Evolutionary conservation across 2,888 invertebrate species (phyloP).

Genomic region (Orthosia cruda): DNA sequence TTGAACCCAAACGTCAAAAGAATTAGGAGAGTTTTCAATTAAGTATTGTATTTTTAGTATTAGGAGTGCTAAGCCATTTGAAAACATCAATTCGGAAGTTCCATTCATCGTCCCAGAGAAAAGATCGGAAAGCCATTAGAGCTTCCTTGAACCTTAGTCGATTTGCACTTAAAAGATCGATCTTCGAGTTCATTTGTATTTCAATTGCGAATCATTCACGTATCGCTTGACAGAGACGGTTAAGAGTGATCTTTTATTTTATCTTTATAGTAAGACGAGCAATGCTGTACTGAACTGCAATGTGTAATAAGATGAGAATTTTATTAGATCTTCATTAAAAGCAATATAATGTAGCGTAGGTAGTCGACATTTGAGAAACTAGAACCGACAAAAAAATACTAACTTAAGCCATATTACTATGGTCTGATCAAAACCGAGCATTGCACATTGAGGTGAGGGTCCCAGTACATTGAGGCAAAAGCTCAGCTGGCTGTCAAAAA

Average conservation of each 20-base stretch:
- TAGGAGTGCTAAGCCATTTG: background rate
- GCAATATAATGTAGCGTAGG: too few relatives aligned
- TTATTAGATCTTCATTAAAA: background rate
- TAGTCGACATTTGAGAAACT: background rate
- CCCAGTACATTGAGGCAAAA: too few relatives aligned
- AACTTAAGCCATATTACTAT: background rate
- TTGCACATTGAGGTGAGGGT: too few relatives aligned
- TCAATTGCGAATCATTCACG: constrained; percentile 26
- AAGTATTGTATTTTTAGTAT: background rate
- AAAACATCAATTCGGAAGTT: background rate
- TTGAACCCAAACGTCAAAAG: background rate
- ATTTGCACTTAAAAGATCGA: constrained; percentile 36
- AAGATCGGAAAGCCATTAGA: constrained; percentile 16
- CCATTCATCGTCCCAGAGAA: background rate
- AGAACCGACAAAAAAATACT: background rate
- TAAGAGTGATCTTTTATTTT: constrained; percentile 2
- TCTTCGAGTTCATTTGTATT: constrained; percentile 36
- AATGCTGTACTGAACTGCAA: background rate
- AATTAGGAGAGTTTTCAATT: background rate
- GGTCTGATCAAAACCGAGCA: too few relatives aligned
- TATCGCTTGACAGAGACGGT: background rate
- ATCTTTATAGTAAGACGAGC: background rate
- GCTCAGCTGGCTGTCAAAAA: too few relatives aligned
- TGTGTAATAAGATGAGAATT: too few relatives aligned
- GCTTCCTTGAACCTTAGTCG: constrained; percentile 9